Evolutionary conservation across 2,888 invertebrate species (phyloP), one percentile per base, ranked within the genome.

Genomic region (Pegoplata infirma): DNA sequence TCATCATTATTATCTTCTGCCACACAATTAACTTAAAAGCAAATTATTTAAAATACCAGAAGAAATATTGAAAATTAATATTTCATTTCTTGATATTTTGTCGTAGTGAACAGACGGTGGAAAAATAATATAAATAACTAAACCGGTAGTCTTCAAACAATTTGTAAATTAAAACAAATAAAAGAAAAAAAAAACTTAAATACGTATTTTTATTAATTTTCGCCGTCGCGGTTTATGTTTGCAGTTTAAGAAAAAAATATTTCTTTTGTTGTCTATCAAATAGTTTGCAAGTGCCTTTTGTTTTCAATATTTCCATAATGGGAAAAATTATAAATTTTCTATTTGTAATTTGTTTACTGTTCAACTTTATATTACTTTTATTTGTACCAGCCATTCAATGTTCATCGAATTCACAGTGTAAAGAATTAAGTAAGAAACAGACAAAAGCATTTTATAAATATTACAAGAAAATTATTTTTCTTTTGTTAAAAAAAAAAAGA

Each of bases 391-490:
- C 25, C 40, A 19, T 61, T 28, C 64, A 64, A 55, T 40, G 66
- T 67, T 66, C 68, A 10, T 17, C 56, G 32, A 19, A 51, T 19
- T 56, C 46, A 32, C 64, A 63, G 44, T 86, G 86, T 82, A 86
- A 86, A 76, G 86, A 86, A 80, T 82, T 86, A 80, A 86, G 86
- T 86, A 82, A 85, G 85, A 77, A 59, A 36, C n/a, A 36, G 10
- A 36, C 1, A 36, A 36, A 36, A 36, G n/a, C 6, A 36, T 36
- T 2, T 25, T 36, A 28, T 8, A 28, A 28, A 28, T 4, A 4
- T 28, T 28, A 28, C n/a, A n/a, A n/a, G n/a, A n/a, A n/a, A n/a
- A 5, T 10, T 32, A 32, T 32, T 10, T 7, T 10, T 23, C 32
- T 32, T 32, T 32, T 32, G 32, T 12, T 49, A 21, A 10, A 49